Base-by-base conservation (phyloP, 2,888 invertebrate genomes). In the Isoperla grammatica region DNA sequence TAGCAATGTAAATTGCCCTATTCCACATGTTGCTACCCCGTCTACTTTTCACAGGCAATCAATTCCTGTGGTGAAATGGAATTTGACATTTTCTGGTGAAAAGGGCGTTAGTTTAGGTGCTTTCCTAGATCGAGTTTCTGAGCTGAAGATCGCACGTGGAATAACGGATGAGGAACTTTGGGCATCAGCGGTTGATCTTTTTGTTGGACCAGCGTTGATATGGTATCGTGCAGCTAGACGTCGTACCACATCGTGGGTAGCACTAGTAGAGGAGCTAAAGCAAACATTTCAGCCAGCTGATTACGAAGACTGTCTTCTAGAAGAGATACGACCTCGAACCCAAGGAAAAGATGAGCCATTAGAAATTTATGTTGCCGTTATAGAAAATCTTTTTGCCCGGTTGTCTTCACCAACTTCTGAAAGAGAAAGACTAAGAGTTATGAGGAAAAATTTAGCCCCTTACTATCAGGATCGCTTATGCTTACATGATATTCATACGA, bases 141-240 rank as follows among this genome's bases (percentile, higher is more conserved):
- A 68, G 37, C 19, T 66, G 13, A 49, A 65, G 8, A 17, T 54
- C 12, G 59, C 67, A 2, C 50, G 67, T 0, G 59, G 59, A 12
- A 54, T 63, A 12, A 29, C 62, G 13, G n/a, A 45, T 62, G 39
- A 57, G 1, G 61, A 67, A 8, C 29, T 67, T 11, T 67, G 60
- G 40, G 37, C 56, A 2, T 56, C 63, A 5, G 66, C 67, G 1
- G 56, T 63, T 0, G 68, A 68, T 23, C 45, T 68, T 3, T 67
- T 68, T 59, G 35, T 43, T 8, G 67, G 64, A 17, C 48, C 58
- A 6, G 68, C 67, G 4, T 49, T 65, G 0, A 62, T 65, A 5
- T 68, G 68, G 66, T 68, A 60, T 72, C 73, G 67, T 72, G 75
- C 63, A 11, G 12, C 61, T 37, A 58, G 56, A 13, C 8, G 35